Evolutionary conservation across 2,113 vertebrate genomes (phyloP), one percentile per base, ranked within the genome.

Genomic region (Oncorhynchus mykiss): DNA sequence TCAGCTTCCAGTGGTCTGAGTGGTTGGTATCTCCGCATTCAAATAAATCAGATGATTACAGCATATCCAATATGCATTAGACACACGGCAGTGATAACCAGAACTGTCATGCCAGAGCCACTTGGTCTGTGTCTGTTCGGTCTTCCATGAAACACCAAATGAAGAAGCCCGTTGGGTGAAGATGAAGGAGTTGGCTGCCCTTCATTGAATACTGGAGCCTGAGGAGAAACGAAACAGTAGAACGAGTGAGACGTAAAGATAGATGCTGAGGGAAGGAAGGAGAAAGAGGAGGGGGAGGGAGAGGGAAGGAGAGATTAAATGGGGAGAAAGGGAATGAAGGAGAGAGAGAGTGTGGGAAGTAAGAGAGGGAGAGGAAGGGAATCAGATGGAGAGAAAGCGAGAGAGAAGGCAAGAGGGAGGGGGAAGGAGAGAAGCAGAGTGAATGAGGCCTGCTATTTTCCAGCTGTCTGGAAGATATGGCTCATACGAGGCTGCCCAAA

Each of bases 401-500:
- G 75, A 74, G 71, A 74, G n/a, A 22, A 34, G 67, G 48, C 48
- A 9, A 60, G 57, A n/a, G 79, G 22, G 64, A 81, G 74, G 80
- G 75, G 57, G 72, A 82, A 72, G 71, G 65, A 66, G 39, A 82
- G 73, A 66, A 71, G 72, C 3, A 76, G 80, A 70, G 74, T 83
- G 78, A 73, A 88, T 74, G 78, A 88, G 74, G 82, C 78, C 78
- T 79, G 87, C 79, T 92, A 86, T 90, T 91, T 91, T 85, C 80
- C 89, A 89, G 86, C 85, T 91, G 90, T 91, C 90, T 91, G 89
- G 91, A 92, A 91, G 91, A 88, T 87, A 91, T 86, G 85, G 87
- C 88, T 91, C 90, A 90, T 89, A 92, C 87, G 88, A 91, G 90
- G 86, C 90, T 86, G 92, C 91, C 91, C 90, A 91, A 87, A 91